phyloP scores from a whole-genome alignment of 2,888 invertebrate genomes.

The Aethes cnicana region DNA sequence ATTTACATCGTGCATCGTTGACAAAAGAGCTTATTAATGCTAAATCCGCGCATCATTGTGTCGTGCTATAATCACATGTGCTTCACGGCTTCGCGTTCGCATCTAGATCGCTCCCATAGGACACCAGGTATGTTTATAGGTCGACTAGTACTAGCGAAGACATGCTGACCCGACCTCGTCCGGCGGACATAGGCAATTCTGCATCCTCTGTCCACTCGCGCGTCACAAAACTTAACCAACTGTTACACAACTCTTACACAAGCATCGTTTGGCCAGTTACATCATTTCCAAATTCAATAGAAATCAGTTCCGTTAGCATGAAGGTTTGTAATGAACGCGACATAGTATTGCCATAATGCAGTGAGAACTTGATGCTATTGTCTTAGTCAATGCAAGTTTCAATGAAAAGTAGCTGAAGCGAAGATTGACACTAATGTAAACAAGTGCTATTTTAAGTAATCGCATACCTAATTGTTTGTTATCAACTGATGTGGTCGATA shows the following conservation, averaged over 20 bases:
- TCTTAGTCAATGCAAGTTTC: conserved; percentile 4
- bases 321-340: conserved; percentile 24
- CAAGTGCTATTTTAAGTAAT: conserved; percentile 16
- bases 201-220: conserved; percentile 49
- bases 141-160: conserved; percentile 45
- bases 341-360: conserved; percentile 14
- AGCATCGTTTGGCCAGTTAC: conserved; percentile 48
- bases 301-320: conserved; percentile 24
- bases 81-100: too few relatives aligned
- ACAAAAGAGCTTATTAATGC: too few relatives aligned
- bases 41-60: too few relatives aligned
- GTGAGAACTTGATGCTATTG: conserved; percentile 20
- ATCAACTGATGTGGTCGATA: conserved; percentile 6
- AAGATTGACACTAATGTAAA: conserved; percentile 10
- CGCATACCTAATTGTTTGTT: conserved; percentile 14
- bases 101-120: too few relatives aligned
- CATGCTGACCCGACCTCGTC: conserved; percentile 51
- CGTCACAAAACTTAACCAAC: conserved; percentile 40
- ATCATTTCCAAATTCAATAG: conserved; percentile 41
- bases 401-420: conserved; percentile 18
- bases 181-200: conserved; percentile 51
- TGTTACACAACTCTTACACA: conserved; percentile 63
- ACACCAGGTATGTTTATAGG: too few relatives aligned
- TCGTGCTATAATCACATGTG: too few relatives aligned
- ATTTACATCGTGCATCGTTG: too few relatives aligned